These are phyloP conservation scores for Aurelia sp. DNA, from an alignment of 30 jellyfish, hydroid and myxozoan genomes.

Conservation along the genomic window DNA sequence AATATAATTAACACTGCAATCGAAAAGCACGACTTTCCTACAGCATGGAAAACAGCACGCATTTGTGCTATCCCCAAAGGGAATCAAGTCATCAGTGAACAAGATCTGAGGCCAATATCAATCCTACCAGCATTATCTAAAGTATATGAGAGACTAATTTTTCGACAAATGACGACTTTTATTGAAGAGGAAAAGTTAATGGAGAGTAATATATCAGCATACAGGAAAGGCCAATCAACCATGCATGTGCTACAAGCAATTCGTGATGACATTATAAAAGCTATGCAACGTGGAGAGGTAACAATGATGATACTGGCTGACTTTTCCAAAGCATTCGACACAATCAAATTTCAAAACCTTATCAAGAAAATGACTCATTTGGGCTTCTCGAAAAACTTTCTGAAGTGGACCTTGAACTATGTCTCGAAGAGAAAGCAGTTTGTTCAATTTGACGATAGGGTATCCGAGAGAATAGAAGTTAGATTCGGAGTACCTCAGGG, in stretches of 20 bases:
- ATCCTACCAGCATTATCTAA: too few relatives aligned
- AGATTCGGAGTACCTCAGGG: too few relatives aligned
- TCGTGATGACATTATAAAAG: conserved; percentile 49
- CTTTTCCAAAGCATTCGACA: conserved; percentile 24
- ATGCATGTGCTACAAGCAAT: conserved; percentile 26
- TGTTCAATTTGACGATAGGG: too few relatives aligned
- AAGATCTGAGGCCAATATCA: conserved; percentile 34
- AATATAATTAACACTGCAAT: conserved; percentile 26
- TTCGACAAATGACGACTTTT: conserved; percentile 15
- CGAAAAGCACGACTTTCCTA: conserved; percentile 44
- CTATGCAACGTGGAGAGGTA: conserved; percentile 49
- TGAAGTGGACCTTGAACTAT: too few relatives aligned
- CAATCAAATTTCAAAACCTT: neutral
- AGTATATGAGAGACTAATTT: conserved; percentile 2
- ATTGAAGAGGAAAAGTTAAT: conserved; percentile 24
- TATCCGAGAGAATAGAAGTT: too few relatives aligned
- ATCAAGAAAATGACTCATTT: neutral
- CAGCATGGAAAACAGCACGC: conserved; percentile 58
- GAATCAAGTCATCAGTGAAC: conserved; percentile 28
- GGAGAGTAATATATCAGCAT: neutral
- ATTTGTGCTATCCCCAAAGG: conserved; percentile 51
- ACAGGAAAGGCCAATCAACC: conserved; percentile 45
- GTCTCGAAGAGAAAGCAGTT: too few relatives aligned
- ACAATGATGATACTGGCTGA: conserved; percentile 8
- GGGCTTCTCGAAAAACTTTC: too few relatives aligned